Evolutionary conservation across 2,888 invertebrate species (phyloP).

Genomic region (Slavum lentiscoides): DNA sequence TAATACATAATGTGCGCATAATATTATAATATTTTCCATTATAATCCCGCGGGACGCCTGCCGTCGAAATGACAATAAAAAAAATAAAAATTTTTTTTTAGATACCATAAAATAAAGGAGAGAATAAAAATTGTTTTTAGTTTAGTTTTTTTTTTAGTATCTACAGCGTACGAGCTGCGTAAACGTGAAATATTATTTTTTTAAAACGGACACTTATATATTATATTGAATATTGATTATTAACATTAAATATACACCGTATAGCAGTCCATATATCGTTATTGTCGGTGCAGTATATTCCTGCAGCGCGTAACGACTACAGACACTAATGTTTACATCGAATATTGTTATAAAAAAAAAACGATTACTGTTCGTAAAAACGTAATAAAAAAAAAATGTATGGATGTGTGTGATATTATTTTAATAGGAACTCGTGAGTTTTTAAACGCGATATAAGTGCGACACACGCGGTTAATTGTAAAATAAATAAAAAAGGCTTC

Average conservation of each 20-base stretch:
- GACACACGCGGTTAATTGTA: background rate
- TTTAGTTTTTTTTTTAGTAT: background rate
- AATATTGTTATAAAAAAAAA: too few relatives aligned
- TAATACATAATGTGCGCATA: background rate
- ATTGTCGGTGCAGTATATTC: too few relatives aligned
- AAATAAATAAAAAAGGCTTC: background rate
- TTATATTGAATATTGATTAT: constrained; percentile 27
- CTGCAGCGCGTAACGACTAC: too few relatives aligned
- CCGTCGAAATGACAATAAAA: constrained; percentile 7
- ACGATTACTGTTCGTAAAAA: background rate
- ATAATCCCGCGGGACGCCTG: constrained; percentile 5
- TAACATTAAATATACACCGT: background rate
- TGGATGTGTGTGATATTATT: background rate
- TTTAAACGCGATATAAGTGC: background rate
- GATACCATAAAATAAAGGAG: constrained; percentile 9
- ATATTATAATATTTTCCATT: constrained; percentile 1
- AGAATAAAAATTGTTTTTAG: background rate
- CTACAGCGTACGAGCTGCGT: background rate
- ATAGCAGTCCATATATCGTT: too few relatives aligned
- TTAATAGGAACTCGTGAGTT: background rate
- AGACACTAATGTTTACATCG: too few relatives aligned
- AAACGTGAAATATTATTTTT: constrained; percentile 4
- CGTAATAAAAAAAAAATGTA: background rate
- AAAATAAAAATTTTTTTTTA: background rate
- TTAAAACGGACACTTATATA: background rate